Evolutionary conservation across 2,888 invertebrate species (phyloP).

Genomic region (Trissonchulus latispiculum): DNA sequence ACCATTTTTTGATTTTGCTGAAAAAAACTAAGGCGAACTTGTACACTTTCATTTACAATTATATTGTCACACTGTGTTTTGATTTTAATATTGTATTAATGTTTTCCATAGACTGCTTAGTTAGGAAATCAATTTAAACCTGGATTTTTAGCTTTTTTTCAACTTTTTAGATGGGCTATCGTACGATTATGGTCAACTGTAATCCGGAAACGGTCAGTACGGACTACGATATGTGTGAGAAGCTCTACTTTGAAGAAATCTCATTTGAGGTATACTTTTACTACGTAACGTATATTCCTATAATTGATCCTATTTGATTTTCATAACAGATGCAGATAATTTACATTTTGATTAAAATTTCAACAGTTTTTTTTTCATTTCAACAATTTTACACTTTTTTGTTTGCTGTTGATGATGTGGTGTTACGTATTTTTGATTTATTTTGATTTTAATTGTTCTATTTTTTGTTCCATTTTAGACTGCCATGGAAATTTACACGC

Average conservation of each 20-base stretch:
- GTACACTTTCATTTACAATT: too few species aligned
- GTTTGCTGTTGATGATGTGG: background rate
- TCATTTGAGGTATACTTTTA: slow-evolving; percentile 77
- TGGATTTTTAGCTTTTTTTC: too few species aligned
- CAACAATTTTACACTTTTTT: background rate
- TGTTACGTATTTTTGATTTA: background rate
- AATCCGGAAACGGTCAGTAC: slow-evolving; percentile 99
- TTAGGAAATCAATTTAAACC: too few species aligned
- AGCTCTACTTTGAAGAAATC: slow-evolving; percentile 97
- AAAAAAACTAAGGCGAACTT: too few species aligned
- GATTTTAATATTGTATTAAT: too few species aligned
- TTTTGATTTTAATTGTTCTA: background rate
- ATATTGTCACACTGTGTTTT: too few species aligned
- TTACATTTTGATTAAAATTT: too few species aligned
- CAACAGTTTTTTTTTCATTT: slow-evolving; percentile 9
- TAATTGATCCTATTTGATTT: too few species aligned
- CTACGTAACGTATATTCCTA: too few species aligned
- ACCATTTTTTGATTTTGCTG: too few species aligned
- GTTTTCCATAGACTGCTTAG: too few species aligned
- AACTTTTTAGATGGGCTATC: slow-evolving; percentile 56
- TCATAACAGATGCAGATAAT: too few species aligned
- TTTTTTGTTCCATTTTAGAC: slow-evolving; percentile 50
- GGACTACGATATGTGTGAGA: slow-evolving; percentile 98
- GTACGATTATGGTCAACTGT: slow-evolving; percentile 96
- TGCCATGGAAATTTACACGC: slow-evolving; percentile 92